Base-by-base conservation (phyloP, 2,113 vertebrate genomes). In the Scartelaos histophorus region DNA sequence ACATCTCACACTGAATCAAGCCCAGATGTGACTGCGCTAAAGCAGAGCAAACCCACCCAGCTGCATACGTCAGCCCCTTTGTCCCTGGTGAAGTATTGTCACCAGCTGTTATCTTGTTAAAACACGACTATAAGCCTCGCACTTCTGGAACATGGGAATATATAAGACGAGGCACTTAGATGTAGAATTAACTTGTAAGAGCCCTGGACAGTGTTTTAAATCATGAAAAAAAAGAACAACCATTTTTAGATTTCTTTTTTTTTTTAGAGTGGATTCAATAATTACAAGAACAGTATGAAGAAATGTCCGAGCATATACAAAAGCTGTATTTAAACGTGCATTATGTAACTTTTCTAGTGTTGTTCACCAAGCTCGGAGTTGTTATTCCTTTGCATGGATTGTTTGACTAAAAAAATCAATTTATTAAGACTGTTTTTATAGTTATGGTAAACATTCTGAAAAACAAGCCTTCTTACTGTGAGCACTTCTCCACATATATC, bases 11-110 rank as follows among this genome's bases (percentile, higher is more conserved):
- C 60, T 81, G 79, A 91, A 91, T 89, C 81, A 86, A 62, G 22
- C 67, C 76, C 90, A 91, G 85, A 90, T 91, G 88, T 88, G 78
- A 24, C 58, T 71, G 73, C 77, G 71, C 66, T 67, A 53, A 35
- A 57, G 73, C 71, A 58, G 29, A 43, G 60, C 17, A 47, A 25
- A 76, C 78, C 71, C 82, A 53, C 81, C 79, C 78, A 71, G 46
- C 56, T n/a, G 58, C 70, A 70, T 16, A 84, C 62, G 74, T 86
- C 80, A 78, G 47, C 58, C 49, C 58, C 51, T 10, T 69, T 82
- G 53, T 80, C 78, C 71, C 71, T 61, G 3, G 46, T 54, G 65
- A 29, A n/a, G 57, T 29, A 77, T 71, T 72, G 60, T 82, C 73
- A 80, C 74, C 72, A 51, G 70, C 61, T 70, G 68, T 73, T 74